Evolutionary conservation across 2,888 invertebrate genomes (phyloP), one percentile per base, ranked within the genome.

Genomic region (Spicauda simplicius): DNA sequence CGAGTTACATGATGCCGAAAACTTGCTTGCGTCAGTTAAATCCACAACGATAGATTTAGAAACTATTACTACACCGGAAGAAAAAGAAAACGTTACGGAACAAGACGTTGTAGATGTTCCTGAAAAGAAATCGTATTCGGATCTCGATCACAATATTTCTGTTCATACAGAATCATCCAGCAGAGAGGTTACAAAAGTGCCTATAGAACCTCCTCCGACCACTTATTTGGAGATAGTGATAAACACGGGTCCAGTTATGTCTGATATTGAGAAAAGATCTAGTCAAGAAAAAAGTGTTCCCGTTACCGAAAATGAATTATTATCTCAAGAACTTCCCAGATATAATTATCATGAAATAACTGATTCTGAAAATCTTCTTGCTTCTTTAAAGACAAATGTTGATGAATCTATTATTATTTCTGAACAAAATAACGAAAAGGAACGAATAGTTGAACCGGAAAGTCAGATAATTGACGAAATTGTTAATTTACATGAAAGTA

Each of bases 351-450:
- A 83, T 50, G 85, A 88, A 68, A 77, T 86, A 25, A 53, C 61
- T 65, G 82, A 85, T 53, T 84, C 85, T 58, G 88, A 88, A 76
- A 78, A 71, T 66, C 64, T 72, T 20, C 70, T 77, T 19, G 82
- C 76, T n/a, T 37, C 69, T 10, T 64, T 52, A 20, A 71, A 71
- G 1, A 37, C 37, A 16, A 20, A 41, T 45, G 14, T 18, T 20
- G 33, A 50, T 10, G 20, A 41, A 12, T 5, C 19, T 20, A 12
- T 19, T 14, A 16, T 1, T 14, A 30, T 25, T 18, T 41, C 14
- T 19, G 25, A 18, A 11, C 2, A 20, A 25, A 37, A 30, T 16
- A 54, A 41, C 6, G 30, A 18, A 20, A 18, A 45, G 16, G 19
- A 58, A 8, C 2, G 6, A 2, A 1, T 48, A 3, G 16, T 14